A percentile compares a stretch with the other conserved stretches of the same genome.
phyloP scores from a whole-genome alignment of 2,888 invertebrate species.

The Archaeoteleia sp. region DNA sequence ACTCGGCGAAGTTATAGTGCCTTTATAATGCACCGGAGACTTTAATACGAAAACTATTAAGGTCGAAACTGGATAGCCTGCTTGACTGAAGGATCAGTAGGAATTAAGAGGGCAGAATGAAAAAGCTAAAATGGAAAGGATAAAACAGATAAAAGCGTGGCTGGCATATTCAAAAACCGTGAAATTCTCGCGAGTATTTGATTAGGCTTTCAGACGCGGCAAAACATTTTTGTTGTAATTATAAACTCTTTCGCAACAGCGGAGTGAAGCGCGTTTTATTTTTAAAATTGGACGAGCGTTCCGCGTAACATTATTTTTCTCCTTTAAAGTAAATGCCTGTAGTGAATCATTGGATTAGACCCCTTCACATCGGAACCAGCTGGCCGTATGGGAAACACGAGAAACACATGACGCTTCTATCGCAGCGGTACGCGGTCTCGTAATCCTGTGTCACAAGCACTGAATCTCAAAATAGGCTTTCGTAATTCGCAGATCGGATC shows the following conservation, averaged over 20 bases:
- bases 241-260: slow-evolving; percentile 1
- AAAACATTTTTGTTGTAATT: slow-evolving; percentile 16
- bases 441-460: slow-evolving; percentile 39
- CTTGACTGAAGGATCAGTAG: slow-evolving; percentile 14
- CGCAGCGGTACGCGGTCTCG: slow-evolving; percentile 25
- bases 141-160: slow-evolving; percentile 7
- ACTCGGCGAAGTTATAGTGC: slow-evolving; percentile 69
- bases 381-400: slow-evolving; percentile 25
- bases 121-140: slow-evolving; percentile 4
- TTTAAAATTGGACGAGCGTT: slow-evolving; percentile 3
- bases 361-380: slow-evolving; percentile 16
- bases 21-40: slow-evolving; percentile 66
- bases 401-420: slow-evolving; percentile 35
- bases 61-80: slow-evolving; percentile 55
- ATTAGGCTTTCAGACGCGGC: slow-evolving; percentile 6
- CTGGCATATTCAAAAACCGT: slow-evolving; percentile 11
- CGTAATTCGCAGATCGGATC: slow-evolving; percentile 31
- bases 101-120: slow-evolving; percentile 14
- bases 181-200: slow-evolving; percentile 6
- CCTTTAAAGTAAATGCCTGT: slow-evolving; percentile 9
- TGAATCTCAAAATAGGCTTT: slow-evolving; percentile 45
- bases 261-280: slow-evolving; percentile 1
- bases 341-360: slow-evolving; percentile 36
- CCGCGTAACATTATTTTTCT: not conserved
- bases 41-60: slow-evolving; percentile 69